Evolutionary conservation across 2,113 vertebrate genomes (phyloP), one percentile per base, ranked within the genome.

Genomic region (Callionymus lyra): DNA sequence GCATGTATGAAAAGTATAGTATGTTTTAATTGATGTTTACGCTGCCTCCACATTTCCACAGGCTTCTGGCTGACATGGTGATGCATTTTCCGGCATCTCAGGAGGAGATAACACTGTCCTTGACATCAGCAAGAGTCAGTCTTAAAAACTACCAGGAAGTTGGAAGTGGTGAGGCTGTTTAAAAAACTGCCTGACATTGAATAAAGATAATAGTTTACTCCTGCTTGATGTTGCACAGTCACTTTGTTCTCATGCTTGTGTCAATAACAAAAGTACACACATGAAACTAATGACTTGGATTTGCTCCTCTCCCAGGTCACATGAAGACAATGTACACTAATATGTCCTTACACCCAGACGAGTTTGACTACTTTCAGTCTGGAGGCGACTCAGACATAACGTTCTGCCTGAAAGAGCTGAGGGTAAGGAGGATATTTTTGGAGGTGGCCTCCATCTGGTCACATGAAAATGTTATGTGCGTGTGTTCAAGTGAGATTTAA

Each of bases 331-430:
- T 89, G 81, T 57, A 76, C 53, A 95, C 91, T 2, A 88, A 93
- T 76, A 83, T 94, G 76, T 82, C 80, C 21, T 72, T 96, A 53
- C 82, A 77, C 49, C 83, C 89, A 4, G 85, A 90, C 5, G 94
- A 97, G 74, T 97, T 98, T 81, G 90, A 92, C 66, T 82, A 85
- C 77, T 91, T 91, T 71, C 89, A 95, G 76, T 75, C 89, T 6
- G 86, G 88, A 68, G 57, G 87, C 17, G 79, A 92, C 59, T 90
- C 87, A 10, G 86, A 92, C 69, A 79, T 97, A 79, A 97, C 92
- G 0, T 95, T 97, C 84, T 97, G 90, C 77, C 85, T 94, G 50
- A 98, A 93, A 77, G 94, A 98, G 81, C 1, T 98, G 45, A 89
- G 89, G 89, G 94, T 97, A 87, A 87, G 62, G 1, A 34, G 34